Evolutionary conservation across 2,113 vertebrate species (phyloP).

Genomic region (Myanophis thanlyinensis): DNA sequence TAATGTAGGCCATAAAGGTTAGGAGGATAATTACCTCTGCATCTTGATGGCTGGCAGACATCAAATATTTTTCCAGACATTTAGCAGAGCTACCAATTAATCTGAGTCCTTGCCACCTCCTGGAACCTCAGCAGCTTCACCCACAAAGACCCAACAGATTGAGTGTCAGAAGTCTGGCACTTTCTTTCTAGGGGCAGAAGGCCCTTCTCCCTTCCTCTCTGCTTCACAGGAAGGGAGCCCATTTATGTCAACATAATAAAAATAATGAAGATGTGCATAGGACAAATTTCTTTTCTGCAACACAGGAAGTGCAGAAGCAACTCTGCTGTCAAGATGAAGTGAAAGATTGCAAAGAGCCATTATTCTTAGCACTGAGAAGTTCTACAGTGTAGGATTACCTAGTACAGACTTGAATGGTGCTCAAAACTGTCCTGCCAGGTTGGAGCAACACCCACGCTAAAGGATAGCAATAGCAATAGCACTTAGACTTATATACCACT

Average conservation of each 20-base stretch:
- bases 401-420: neutral
- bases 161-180: neutral
- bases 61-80: conserved; percentile 9
- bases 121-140: neutral
- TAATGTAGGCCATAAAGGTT: conserved; percentile 8
- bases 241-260: conserved; percentile 13
- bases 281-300: neutral
- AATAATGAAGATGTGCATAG: neutral
- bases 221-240: neutral
- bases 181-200: neutral
- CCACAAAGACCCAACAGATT: neutral
- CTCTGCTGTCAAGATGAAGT: neutral
- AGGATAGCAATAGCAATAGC: no score
- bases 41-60: neutral
- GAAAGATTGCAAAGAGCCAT: neutral
- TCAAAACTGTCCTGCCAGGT: neutral
- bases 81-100: conserved; percentile 22
- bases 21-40: conserved; percentile 11
- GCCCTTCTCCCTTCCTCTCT: neutral
- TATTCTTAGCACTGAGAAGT: neutral
- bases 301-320: neutral
- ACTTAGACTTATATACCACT: no score
- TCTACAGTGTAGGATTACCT: neutral
- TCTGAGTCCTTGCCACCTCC: neutral
- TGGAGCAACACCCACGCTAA: neutral